Evolutionary conservation across 2,888 invertebrate genomes (phyloP).

Genomic region (Drosophila parthenogenetica): DNA sequence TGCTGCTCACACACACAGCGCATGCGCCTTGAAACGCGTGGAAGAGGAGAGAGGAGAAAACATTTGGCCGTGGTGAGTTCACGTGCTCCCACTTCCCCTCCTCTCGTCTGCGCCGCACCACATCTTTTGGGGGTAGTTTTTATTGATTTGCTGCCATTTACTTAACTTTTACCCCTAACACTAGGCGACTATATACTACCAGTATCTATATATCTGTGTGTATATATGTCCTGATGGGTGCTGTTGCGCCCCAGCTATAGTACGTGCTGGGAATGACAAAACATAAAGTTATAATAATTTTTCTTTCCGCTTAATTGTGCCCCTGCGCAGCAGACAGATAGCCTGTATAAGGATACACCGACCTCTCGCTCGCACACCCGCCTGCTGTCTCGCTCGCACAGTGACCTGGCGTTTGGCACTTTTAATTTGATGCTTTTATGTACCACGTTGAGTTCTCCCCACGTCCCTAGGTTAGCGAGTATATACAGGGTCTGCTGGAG

Average conservation of each 20-base stretch:
- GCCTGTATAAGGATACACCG: conserved; percentile 52
- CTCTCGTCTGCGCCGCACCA: conserved; percentile 14
- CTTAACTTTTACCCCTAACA: conserved; percentile 33
- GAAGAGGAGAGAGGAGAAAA: neutral
- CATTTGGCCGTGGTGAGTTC: conserved; percentile 60
- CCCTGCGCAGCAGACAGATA: conserved; percentile 71
- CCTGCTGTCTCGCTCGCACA: conserved; percentile 9
- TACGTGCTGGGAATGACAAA: conserved; percentile 76
- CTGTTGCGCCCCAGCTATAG: conserved; percentile 5
- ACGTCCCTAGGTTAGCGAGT: neutral
- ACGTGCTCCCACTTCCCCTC: neutral
- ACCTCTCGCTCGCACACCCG: conserved; percentile 20
- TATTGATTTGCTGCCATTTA: conserved; percentile 67
- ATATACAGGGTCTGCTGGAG: conserved; percentile 8
- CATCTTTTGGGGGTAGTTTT: conserved; percentile 67
- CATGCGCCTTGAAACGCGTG: conserved; percentile 48
- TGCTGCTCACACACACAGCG: conserved; percentile 55
- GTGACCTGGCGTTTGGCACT: conserved; percentile 67
- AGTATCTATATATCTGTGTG: conserved; percentile 2
- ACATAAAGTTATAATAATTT: conserved; percentile 83
- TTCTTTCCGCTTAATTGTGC: conserved; percentile 83
- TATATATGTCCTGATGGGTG: neutral
- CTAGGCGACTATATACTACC: neutral
- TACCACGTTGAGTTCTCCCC: conserved; percentile 47
- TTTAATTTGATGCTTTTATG: conserved; percentile 80